phyloP scores from a whole-genome alignment of 92 coral and sea anemone genomes.

The Phymanthus crucifer region DNA sequence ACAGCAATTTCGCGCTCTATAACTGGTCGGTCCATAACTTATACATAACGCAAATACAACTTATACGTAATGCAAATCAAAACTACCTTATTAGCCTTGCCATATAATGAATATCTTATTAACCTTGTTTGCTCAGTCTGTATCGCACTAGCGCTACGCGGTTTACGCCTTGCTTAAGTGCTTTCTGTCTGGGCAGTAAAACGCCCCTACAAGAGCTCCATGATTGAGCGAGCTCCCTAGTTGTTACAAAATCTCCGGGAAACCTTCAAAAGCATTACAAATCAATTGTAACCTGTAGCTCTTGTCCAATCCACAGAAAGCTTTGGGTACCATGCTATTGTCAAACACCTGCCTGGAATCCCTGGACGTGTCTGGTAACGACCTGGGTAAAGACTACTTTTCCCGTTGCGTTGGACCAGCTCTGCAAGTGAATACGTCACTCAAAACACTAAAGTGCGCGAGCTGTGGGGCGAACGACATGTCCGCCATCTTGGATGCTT shows the following conservation, averaged over 20 bases:
- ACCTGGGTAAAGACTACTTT: conserved; percentile 68
- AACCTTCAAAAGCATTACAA: neutral
- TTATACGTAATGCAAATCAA: too few species aligned
- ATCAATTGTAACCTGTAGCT: neutral
- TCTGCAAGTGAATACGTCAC: conserved; percentile 41
- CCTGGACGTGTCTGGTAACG: conserved; percentile 70
- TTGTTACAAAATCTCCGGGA: neutral
- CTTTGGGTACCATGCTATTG: conserved; percentile 56
- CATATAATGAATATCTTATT: too few species aligned
- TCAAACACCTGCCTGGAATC: conserved; percentile 46
- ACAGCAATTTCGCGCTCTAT: too few species aligned
- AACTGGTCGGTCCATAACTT: too few species aligned
- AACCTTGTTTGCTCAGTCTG: too few species aligned
- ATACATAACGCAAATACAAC: too few species aligned
- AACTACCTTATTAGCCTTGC: too few species aligned
- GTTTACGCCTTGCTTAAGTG: too few species aligned
- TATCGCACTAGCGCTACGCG: too few species aligned
- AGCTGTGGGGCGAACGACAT: conserved; percentile 70
- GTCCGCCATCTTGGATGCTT: conserved; percentile 50
- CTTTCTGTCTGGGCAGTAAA: too few species aligned
- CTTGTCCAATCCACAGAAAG: conserved; percentile 30
- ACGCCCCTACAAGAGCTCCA: too few species aligned
- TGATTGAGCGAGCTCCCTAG: too few species aligned
- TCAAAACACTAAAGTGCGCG: conserved; percentile 49
- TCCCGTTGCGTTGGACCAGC: conserved; percentile 79